Evolutionary conservation across 1,140 invertebrate genomes (phyloP).

Genomic region (Linepithema humile): DNA sequence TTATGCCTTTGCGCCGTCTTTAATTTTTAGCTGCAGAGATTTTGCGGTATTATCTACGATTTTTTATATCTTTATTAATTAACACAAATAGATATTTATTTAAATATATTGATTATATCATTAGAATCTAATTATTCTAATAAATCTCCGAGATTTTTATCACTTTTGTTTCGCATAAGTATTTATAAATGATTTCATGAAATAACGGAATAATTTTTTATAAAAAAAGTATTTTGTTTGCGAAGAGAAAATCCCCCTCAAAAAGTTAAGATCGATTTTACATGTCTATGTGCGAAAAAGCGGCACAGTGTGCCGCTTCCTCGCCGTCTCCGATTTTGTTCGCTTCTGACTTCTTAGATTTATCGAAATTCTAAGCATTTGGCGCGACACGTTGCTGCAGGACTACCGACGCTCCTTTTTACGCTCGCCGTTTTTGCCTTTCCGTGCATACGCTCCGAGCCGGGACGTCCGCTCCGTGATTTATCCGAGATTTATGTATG

Average conservation of each 20-base stretch:
- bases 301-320: neutral
- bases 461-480: conserved; percentile 66
- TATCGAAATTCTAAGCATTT: conserved; percentile 80
- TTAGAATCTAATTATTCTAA: too few relatives aligned
- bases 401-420: conserved; percentile 27
- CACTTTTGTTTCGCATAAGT: too few relatives aligned
- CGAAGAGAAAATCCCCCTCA: too few relatives aligned
- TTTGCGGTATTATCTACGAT: neutral
- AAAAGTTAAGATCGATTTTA: too few relatives aligned
- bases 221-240: neutral
- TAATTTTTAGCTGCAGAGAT: conserved; percentile 1
- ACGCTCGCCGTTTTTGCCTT: conserved; percentile 52
- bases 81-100: neutral
- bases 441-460: neutral
- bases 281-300: neutral
- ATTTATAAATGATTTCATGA: too few relatives aligned
- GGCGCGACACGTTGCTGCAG: conserved; percentile 23
- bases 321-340: neutral
- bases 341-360: conserved; percentile 70
- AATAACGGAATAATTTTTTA: neutral
- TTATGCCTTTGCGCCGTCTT: conserved; percentile 35
- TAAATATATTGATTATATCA: neutral
- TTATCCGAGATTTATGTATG: conserved; percentile 78
- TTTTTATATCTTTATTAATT: neutral
- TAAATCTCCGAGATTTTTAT: too few relatives aligned